Evolutionary conservation across 2,888 invertebrate species (phyloP), one percentile per base, ranked within the genome.

Genomic region (Leucania comma): DNA sequence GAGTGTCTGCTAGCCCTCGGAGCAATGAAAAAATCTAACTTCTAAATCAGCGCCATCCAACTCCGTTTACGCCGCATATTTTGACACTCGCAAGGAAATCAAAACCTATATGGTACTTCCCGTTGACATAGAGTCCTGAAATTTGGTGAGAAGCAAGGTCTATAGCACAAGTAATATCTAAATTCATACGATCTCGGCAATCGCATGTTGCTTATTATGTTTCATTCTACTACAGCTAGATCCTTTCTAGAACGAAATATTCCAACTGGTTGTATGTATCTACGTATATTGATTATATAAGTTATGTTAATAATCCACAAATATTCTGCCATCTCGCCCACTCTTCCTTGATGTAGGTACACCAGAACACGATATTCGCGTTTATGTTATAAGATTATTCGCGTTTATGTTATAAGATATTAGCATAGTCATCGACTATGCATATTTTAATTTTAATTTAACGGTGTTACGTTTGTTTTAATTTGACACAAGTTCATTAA

Each of bases 341-440:
- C 54, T 54, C 24, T 61, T 32, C n/a, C 26, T 51, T 65, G 65
- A 51, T 50, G 24, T 38, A 38, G 38, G 14, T 14, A 51, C 8
- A 48, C 22, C 38, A 48, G n/a, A 59, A 35, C 12, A 38, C 46
- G 46, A 54, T 67, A 67, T 42, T 51, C 32, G 12, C 24, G 42
- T 9, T 38, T 6, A 50, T 54, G n/a, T 22, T 58, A 29, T 9
- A 9, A 35, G n/a, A 60, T 42, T 20, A 42, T 24, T 14, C 54
- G 54, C 58, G 53, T 68, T 62, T 51, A 24, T 38, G 67, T 10
- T 57, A 8, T 70, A 67, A 64, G 65, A 56, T 57, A 69, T 78
- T 70, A 71, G 57, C 71, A 70, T 75, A 62, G 26, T 46, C 46
- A 69, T 58, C n/a, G 50, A 29, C 32, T 14, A 20, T 20, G 38